Percentiles rank a stretch among this genome's conserved stretches.
phyloP scores from a whole-genome alignment of 2,888 invertebrate genomes.

The Pseudanteris insignis region DNA sequence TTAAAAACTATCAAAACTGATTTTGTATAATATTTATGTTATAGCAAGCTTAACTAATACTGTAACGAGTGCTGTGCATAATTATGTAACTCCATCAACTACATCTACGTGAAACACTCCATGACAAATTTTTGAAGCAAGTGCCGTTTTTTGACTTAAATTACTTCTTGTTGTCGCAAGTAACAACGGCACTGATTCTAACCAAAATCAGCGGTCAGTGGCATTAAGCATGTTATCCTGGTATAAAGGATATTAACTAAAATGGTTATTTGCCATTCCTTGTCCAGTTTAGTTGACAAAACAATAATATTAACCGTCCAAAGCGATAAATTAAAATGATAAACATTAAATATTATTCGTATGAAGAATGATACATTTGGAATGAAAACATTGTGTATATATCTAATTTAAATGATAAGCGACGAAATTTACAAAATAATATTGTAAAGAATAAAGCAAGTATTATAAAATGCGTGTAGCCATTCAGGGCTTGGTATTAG shows the following conservation, averaged over 20 bases:
- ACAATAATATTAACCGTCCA: constrained; percentile 36
- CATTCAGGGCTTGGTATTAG: background rate
- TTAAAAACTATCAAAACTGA: too few species aligned
- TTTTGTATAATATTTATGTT: too few species aligned
- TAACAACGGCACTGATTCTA: too few species aligned
- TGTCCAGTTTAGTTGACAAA: constrained; percentile 13
- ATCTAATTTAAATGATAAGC: constrained; percentile 13
- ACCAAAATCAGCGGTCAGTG: too few species aligned
- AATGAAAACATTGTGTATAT: constrained; percentile 9
- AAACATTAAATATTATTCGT: constrained; percentile 22
- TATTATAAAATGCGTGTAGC: constrained; percentile 12
- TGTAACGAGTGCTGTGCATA: background rate
- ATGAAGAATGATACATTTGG: constrained; percentile 1
- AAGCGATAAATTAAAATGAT: constrained; percentile 11
- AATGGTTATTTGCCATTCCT: constrained; percentile 16
- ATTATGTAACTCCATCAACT: background rate
- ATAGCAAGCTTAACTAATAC: background rate
- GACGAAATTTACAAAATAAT: constrained; percentile 18
- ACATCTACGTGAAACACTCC: constrained; percentile 2
- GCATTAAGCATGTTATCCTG: too few species aligned
- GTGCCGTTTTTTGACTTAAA: constrained; percentile 4
- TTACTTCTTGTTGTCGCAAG: background rate
- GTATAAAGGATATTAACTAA: constrained; percentile 6
- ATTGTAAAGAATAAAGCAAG: constrained; percentile 14
- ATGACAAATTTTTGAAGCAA: background rate